Conservation (phyloP, 2,113 vertebrate species). For the Aegypius monachus region DNA sequence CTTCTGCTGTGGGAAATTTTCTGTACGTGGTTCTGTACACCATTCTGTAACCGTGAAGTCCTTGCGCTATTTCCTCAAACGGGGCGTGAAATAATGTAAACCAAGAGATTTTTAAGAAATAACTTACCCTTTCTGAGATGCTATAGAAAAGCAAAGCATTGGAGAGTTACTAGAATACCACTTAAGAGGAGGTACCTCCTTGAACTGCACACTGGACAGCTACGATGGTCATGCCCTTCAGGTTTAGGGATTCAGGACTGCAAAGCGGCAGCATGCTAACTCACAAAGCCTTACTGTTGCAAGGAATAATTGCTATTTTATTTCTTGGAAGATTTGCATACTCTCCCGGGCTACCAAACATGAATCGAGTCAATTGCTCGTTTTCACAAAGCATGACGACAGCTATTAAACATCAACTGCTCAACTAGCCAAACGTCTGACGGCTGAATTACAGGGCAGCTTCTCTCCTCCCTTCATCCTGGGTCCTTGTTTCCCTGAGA, state of each 20-base stretch:
- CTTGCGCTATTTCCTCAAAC: accelerated
- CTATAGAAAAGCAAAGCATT: neutral
- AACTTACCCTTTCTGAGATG: neutral
- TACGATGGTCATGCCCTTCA: neutral
- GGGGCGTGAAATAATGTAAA: neutral
- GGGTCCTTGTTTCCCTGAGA: accelerated
- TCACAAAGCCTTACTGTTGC: too few relatives aligned
- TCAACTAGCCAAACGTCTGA: accelerated
- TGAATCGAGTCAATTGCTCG: neutral
- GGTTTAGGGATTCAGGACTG: too few relatives aligned
- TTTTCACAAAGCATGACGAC: neutral
- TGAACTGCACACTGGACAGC: neutral
- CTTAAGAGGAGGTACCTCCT: neutral
- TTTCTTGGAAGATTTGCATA: neutral
- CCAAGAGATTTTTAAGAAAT: neutral
- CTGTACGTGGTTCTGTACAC: neutral
- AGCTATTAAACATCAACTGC: accelerated
- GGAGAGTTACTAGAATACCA: neutral
- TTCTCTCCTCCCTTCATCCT: accelerated
- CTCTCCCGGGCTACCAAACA: neutral
- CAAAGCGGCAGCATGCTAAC: neutral
- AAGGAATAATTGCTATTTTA: neutral
- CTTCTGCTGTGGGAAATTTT: neutral
- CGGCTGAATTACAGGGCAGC: accelerated
- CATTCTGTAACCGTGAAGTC: neutral